Percentiles rank a stretch among this genome's conserved stretches.
These are phyloP conservation scores for Meteorus cinctellus DNA, from an alignment of 2,888 invertebrate species.

Conservation along the genomic window DNA sequence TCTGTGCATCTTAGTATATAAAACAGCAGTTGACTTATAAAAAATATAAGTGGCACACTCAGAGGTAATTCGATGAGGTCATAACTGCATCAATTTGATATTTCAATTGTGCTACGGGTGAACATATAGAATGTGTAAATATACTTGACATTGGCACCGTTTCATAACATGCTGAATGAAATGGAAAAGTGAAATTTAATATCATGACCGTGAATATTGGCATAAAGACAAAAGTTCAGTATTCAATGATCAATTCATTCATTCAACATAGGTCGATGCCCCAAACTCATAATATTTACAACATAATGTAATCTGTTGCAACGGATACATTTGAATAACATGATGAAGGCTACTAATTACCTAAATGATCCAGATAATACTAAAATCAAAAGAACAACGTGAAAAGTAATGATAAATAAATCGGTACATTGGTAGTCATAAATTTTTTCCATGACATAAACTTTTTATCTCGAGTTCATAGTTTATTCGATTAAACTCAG, in stretches of 20 bases:
- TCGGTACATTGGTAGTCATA: too few relatives aligned
- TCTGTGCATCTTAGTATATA: background rate
- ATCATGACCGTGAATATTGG: background rate
- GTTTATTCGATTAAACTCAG: too few relatives aligned
- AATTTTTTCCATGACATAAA: too few relatives aligned
- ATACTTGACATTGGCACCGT: background rate
- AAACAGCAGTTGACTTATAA: background rate
- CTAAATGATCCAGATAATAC: background rate
- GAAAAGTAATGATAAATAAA: too few relatives aligned
- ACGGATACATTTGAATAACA: background rate
- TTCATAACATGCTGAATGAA: background rate
- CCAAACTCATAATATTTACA: background rate
- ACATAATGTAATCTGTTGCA: background rate
- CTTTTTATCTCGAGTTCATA: too few relatives aligned
- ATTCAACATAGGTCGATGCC: background rate
- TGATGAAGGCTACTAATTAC: background rate
- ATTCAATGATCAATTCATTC: background rate
- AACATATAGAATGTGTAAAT: background rate
- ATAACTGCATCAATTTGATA: background rate
- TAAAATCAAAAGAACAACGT: background rate
- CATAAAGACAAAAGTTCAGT: background rate
- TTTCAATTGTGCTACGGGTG: background rate
- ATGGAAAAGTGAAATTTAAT: background rate
- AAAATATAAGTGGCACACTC: background rate
- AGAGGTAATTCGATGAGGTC: conserved; percentile 1